phyloP scores from a whole-genome alignment of 2,113 vertebrate species.

The Sminthopsis crassicaudata region DNA sequence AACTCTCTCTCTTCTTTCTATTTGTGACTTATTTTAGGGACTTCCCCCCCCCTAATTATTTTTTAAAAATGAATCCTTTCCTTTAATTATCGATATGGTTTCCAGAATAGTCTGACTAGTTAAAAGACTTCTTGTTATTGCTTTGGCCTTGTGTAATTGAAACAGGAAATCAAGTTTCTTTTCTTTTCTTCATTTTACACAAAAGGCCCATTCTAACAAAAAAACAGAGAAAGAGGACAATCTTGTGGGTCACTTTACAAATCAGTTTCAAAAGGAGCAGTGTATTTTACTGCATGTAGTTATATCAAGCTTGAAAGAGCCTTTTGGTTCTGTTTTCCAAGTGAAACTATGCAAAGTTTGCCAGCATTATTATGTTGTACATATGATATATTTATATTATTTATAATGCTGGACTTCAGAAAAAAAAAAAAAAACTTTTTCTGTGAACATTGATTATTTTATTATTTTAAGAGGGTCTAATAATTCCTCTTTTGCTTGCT shows the following conservation, averaged over 20 bases:
- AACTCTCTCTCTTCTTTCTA: not conserved
- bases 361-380: accelerated
- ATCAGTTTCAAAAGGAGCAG: not conserved
- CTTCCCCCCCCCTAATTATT: not conserved
- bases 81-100: not conserved
- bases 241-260: accelerated
- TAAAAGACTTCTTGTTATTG: conserved; percentile 2
- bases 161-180: conserved; percentile 19
- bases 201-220: conserved; percentile 32
- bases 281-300: not conserved
- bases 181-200: not conserved
- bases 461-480: not conserved
- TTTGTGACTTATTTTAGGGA: not conserved
- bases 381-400: accelerated
- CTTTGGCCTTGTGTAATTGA: not conserved
- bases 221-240: not conserved
- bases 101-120: not conserved
- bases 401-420: not conserved
- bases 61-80: accelerated
- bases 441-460: accelerated
- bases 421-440: not conserved
- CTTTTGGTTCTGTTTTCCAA: not conserved
- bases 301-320: not conserved
- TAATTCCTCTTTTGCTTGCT: accelerated
- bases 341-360: accelerated